Conservation (phyloP, 2,113 vertebrate species). For the Chaetodon auriga region DNA sequence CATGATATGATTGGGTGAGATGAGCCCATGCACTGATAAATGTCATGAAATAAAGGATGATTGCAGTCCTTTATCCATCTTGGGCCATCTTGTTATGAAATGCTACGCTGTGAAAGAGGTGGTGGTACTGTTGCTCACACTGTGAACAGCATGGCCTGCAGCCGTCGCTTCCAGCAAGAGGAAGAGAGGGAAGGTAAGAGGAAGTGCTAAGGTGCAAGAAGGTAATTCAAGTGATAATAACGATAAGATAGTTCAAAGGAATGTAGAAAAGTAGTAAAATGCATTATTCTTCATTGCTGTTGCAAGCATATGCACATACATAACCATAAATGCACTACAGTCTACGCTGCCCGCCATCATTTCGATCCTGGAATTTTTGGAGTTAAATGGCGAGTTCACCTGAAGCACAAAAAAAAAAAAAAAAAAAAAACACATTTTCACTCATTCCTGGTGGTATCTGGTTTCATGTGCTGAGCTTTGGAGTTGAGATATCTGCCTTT, state of each 20-base stretch:
- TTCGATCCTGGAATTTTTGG: not conserved
- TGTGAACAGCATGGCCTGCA: not conserved
- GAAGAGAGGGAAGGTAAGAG: not conserved
- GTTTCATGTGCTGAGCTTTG: not conserved
- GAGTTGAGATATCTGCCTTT: not conserved
- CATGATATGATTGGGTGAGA: too few relatives aligned
- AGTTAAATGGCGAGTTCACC: not conserved
- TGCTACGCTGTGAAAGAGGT: not conserved
- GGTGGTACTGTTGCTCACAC: not conserved
- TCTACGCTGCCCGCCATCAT: not conserved
- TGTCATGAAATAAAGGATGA: too few relatives aligned
- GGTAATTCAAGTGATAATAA: not conserved
- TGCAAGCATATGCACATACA: not conserved
- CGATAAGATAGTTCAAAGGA: too few relatives aligned
- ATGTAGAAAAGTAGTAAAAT: not conserved
- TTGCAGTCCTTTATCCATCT: too few relatives aligned
- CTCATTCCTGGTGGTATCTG: not conserved
- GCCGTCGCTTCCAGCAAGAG: not conserved
- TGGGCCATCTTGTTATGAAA: too few relatives aligned
- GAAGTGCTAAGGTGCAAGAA: not conserved
- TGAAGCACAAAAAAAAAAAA: not conserved
- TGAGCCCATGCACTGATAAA: too few relatives aligned
- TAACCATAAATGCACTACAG: not conserved
- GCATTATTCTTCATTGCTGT: not conserved
- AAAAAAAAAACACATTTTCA: not conserved